phyloP scores from a whole-genome alignment of 2,888 invertebrate genomes.

The Eristalis intricaria region DNA sequence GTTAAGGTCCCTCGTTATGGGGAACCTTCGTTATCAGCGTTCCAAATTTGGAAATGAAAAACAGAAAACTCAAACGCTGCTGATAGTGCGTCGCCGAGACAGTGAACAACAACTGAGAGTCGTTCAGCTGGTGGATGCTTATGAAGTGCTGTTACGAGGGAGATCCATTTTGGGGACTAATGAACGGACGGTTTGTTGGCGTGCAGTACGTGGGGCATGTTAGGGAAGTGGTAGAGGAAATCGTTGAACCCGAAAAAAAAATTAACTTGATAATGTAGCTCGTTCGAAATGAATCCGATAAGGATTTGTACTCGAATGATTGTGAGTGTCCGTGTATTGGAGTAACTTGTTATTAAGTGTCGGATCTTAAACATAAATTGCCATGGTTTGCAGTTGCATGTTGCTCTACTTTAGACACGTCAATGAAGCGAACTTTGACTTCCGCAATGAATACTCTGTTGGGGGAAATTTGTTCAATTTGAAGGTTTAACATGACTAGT shows the following conservation, averaged over 20 bases:
- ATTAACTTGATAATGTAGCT: background rate
- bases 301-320: background rate
- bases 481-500: no score
- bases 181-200: background rate
- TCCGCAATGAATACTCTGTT: no score
- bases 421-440: no score
- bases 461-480: no score
- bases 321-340: background rate
- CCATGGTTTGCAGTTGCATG: no score
- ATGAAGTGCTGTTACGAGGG: background rate
- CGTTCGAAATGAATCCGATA: background rate
- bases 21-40: conserved; percentile 11
- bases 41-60: conserved; percentile 1
- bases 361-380: background rate
- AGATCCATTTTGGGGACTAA: conserved; percentile 13
- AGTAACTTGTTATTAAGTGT: background rate
- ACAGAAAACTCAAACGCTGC: background rate
- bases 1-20: background rate
- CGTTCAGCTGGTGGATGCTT: background rate
- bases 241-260: background rate
- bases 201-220: background rate
- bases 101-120: background rate
- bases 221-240: background rate
- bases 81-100: background rate
- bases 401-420: no score